phyloP scores from a whole-genome alignment of 2,888 invertebrate genomes.

The Drosophila pseudotakahashii region DNA sequence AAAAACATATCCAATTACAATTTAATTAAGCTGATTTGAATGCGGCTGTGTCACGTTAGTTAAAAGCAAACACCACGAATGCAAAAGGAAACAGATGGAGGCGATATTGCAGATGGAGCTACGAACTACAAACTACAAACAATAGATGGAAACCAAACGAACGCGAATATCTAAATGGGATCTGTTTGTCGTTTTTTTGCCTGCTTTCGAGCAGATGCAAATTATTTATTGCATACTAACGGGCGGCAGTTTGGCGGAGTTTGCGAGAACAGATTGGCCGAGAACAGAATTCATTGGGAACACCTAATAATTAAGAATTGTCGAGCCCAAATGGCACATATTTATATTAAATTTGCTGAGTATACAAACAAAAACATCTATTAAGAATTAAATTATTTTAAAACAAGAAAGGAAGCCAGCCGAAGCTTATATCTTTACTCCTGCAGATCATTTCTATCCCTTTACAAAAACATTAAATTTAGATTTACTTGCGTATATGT shows the following conservation, averaged over 20 bases:
- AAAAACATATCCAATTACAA: conserved; percentile 71
- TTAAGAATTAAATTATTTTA: too few species aligned
- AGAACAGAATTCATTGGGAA: not conserved
- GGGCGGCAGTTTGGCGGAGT: too few species aligned
- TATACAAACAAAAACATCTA: too few species aligned
- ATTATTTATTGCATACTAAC: too few species aligned
- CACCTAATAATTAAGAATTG: too few species aligned
- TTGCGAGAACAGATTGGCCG: not conserved
- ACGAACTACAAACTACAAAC: conserved; percentile 8
- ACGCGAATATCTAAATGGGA: conserved; percentile 10
- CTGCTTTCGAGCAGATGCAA: conserved; percentile 7
- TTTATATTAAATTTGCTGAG: too few species aligned
- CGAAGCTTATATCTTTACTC: too few species aligned
- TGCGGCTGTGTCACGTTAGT: conserved; percentile 27
- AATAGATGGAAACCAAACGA: conserved; percentile 20
- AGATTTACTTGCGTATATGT: too few species aligned
- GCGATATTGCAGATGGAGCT: conserved; percentile 3
- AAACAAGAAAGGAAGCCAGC: too few species aligned
- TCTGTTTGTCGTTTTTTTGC: conserved; percentile 10
- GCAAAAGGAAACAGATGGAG: conserved; percentile 3
- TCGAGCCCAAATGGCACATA: too few species aligned
- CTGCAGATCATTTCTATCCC: too few species aligned
- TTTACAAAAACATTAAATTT: too few species aligned
- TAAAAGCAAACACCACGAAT: conserved; percentile 16
- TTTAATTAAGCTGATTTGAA: conserved; percentile 70